Conservation (phyloP, 2,113 vertebrate genomes). For the Sphyrna mokarran region DNA sequence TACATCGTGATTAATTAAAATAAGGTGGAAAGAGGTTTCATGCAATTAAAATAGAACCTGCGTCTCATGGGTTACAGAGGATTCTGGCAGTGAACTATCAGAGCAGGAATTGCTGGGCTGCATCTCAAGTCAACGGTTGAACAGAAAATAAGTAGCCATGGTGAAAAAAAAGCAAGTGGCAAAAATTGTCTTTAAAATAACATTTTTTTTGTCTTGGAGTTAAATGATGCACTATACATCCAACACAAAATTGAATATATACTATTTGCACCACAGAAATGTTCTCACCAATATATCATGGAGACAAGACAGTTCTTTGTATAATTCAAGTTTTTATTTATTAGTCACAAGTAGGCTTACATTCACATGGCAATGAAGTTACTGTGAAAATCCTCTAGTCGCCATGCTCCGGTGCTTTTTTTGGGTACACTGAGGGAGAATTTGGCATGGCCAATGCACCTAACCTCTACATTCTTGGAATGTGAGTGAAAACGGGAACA, state of each 20-base stretch:
- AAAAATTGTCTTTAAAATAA: background rate
- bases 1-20: slow-evolving; percentile 26
- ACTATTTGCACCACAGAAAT: background rate
- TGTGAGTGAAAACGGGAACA: too few relatives aligned
- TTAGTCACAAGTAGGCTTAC: too few relatives aligned
- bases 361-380: too few relatives aligned
- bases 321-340: too few relatives aligned
- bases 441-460: too few relatives aligned
- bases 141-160: background rate
- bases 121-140: background rate
- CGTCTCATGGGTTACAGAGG: background rate
- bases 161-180: background rate
- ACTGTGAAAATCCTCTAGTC: too few relatives aligned
- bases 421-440: too few relatives aligned
- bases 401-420: too few relatives aligned
- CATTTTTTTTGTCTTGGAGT: background rate
- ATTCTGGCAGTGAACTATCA: background rate
- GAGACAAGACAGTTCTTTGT: background rate
- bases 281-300: background rate
- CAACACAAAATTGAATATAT: background rate
- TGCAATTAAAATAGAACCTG: background rate
- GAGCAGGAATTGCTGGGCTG: background rate
- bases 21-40: background rate
- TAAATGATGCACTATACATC: background rate
- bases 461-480: too few relatives aligned